A percentile compares a stretch with the other conserved stretches of the same genome.
These are phyloP conservation scores for Onthophagus sagittarius DNA, from an alignment of 2,888 invertebrate species.

Conservation along the genomic window DNA sequence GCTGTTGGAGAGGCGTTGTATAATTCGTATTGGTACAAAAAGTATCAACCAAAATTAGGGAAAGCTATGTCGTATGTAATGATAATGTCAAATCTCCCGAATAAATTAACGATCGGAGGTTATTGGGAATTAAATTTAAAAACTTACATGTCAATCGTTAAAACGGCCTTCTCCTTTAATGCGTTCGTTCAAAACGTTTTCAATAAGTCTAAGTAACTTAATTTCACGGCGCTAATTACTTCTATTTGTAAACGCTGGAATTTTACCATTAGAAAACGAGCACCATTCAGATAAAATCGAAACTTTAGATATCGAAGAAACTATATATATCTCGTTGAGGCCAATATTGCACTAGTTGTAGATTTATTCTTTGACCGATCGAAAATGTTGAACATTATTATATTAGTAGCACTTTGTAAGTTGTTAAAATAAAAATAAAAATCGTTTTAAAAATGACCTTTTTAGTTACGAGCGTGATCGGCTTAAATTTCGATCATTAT, in stretches of 20 bases:
- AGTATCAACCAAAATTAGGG: background rate
- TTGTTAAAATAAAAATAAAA: no score
- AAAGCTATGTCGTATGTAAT: background rate
- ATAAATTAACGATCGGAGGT: background rate
- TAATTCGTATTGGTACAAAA: conserved; percentile 2
- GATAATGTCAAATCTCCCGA: background rate
- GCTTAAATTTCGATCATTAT: background rate
- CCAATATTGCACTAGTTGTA: background rate
- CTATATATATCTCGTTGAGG: background rate
- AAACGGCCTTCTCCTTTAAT: background rate
- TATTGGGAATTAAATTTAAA: conserved; percentile 7
- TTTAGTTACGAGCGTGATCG: background rate
- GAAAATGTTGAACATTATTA: background rate
- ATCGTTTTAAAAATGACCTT: background rate
- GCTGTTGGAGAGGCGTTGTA: background rate
- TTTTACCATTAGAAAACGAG: background rate
- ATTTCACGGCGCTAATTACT: background rate
- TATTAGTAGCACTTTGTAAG: background rate
- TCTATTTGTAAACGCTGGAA: background rate
- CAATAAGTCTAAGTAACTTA: background rate
- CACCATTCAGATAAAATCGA: background rate
- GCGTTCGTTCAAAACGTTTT: background rate
- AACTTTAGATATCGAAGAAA: background rate
- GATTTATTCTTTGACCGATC: background rate
- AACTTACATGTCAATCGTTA: conserved; percentile 5